Evolutionary conservation across 2,888 invertebrate genomes (phyloP), one percentile per base, ranked within the genome.

Genomic region (Seira ritae): DNA sequence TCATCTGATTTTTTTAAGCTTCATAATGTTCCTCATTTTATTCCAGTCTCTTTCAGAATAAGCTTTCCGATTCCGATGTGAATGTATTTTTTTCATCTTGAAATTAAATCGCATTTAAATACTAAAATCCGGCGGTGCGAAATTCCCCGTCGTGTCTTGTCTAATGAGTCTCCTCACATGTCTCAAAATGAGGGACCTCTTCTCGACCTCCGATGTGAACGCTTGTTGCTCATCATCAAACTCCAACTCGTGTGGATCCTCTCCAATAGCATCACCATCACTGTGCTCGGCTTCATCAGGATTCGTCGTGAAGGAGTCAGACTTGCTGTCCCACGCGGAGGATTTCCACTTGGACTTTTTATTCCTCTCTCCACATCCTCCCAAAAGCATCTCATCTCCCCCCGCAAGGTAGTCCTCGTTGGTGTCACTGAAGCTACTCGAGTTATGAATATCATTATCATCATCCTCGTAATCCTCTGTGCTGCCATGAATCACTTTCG

Each of bases 71-170:
- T 42, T 12, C 12, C 42, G 6, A 42, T 6, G 42, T 42, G 12
- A 42, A 42, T 6, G 42, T 42, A 8, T 42, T 42, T 42, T 6
- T 42, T 42, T 42, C 6, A 6, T 8, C 12, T 42, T 12, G 12
- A 42, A 6, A 42, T 42, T 12, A 6, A 42, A 8, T 8, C 6
- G 12, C 42, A 42, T 12, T 12, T 42, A 42, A 42, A 42, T 42
- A 42, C 84, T 83, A 75, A 85, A 88, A 82, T 88, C 87, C n/a
- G 87, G 84, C 10, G 88, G 87, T 6, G 87, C 88, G 80, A 88
- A 85, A 80, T 88, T 88, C 17, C 85, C 85, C 1, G 84, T 74
- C 1, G 84, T 72, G 0, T 87, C 86, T 19, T 87, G 87, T 46
- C 87, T 76, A 15, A 88, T 68, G 31, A 85, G 82, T 78, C 81